Evolutionary conservation across 2,797 vertebrate genomes (phyloP).

Genomic region (Antennarius maculatus): DNA sequence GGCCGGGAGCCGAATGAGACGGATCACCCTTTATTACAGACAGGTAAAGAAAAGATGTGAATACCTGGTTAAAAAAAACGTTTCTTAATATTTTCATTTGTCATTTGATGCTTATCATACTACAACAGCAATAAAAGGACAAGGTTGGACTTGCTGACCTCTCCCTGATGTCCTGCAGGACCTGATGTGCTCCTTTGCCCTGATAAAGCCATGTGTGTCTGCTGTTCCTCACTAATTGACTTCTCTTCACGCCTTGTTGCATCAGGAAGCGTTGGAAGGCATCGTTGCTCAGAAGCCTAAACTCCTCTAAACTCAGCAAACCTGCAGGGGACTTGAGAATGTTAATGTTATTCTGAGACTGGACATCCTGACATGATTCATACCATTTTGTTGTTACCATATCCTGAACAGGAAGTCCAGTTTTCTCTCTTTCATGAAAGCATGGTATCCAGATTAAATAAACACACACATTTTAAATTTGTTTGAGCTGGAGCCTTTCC

Average conservation of each 20-base stretch:
- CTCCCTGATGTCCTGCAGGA: conserved; percentile 90
- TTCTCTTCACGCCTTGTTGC: conserved; percentile 89
- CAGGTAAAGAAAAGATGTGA: neutral
- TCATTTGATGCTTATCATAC: neutral
- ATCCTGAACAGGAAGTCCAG: neutral
- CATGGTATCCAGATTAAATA: neutral
- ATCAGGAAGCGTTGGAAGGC: conserved; percentile 95
- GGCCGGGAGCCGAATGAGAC: conserved; percentile 89
- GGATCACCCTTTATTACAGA: conserved; percentile 84
- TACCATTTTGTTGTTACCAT: neutral
- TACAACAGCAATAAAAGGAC: neutral
- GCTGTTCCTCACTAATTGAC: conserved; percentile 95
- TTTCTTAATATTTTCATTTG: neutral
- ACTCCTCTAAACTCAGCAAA: conserved; percentile 93
- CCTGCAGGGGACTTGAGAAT: conserved; percentile 72
- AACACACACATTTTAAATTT: neutral
- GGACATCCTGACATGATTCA: neutral
- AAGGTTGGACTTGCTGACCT: conserved; percentile 77
- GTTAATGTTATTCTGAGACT: neutral
- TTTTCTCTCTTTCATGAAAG: neutral
- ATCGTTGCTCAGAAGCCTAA: conserved; percentile 89
- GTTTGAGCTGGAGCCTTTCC: neutral
- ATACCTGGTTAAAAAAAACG: too few species aligned
- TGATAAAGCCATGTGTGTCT: conserved; percentile 98
- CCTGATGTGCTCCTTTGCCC: conserved; percentile 92